These are phyloP conservation scores for Hemaris fuciformis DNA, from an alignment of 2,888 invertebrate genomes.

Conservation along the genomic window DNA sequence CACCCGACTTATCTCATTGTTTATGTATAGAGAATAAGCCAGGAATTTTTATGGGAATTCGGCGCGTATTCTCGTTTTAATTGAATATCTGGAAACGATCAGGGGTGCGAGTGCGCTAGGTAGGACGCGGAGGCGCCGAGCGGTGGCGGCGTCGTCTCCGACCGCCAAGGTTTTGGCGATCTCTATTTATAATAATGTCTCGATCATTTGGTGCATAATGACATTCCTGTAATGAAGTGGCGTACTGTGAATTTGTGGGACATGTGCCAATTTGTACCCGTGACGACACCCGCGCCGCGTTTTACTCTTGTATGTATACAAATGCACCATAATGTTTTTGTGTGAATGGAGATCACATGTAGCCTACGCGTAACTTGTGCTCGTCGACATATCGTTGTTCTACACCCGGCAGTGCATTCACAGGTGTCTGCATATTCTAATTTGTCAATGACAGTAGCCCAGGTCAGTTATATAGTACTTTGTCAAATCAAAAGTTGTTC, in stretches of 20 bases:
- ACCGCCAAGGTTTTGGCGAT: conserved; percentile 69
- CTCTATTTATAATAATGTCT: conserved; percentile 79
- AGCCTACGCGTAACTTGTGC: conserved; percentile 9
- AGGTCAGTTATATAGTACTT: conserved; percentile 1
- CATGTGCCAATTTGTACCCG: conserved; percentile 76
- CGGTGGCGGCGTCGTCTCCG: conserved; percentile 53
- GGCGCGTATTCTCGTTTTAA: conserved; percentile 60
- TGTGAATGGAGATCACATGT: conserved; percentile 40
- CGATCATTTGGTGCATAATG: conserved; percentile 77
- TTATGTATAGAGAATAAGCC: conserved; percentile 80
- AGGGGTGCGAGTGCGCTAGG: conserved; percentile 41
- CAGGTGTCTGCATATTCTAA: neutral
- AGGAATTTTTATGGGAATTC: conserved; percentile 75
- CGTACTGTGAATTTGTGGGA: conserved; percentile 74
- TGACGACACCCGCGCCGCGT: conserved; percentile 63
- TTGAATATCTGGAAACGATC: conserved; percentile 57
- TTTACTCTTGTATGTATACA: conserved; percentile 69
- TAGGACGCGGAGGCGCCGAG: conserved; percentile 40
- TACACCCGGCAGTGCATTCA: neutral
- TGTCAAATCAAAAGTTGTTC: neutral
- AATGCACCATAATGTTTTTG: conserved; percentile 47
- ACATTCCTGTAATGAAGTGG: conserved; percentile 79
- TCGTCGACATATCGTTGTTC: neutral
- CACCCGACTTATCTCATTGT: conserved; percentile 80
- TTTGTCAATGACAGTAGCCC: neutral